A percentile compares a stretch with the other conserved stretches of the same genome.
These are phyloP conservation scores for Ormia ochracea DNA, from an alignment of 2,888 invertebrate genomes.

Conservation along the genomic window DNA sequence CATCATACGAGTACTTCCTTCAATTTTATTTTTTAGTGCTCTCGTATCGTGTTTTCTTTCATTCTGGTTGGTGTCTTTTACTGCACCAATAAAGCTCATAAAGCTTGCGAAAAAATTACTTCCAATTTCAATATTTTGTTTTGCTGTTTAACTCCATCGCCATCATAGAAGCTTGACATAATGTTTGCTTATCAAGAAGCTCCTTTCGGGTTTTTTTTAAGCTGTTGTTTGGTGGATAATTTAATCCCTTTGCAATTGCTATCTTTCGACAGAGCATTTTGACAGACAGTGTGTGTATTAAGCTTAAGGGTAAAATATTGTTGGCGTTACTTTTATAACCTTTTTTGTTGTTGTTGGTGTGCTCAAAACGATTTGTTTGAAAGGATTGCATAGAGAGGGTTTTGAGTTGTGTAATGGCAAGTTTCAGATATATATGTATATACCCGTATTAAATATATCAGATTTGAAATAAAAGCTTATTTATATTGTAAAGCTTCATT, in stretches of 20 bases:
- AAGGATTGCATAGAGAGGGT: no score
- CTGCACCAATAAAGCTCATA: constrained; percentile 2
- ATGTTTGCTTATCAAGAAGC: constrained; percentile 47
- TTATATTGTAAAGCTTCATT: no score
- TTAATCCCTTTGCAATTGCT: constrained; percentile 52
- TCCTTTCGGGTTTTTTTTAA: background rate
- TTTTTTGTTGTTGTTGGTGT: background rate
- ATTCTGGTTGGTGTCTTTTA: background rate
- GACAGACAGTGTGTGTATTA: background rate
- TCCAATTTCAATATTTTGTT: constrained; percentile 31
- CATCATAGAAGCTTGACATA: constrained; percentile 31
- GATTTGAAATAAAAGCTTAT: no score
- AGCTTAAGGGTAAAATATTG: background rate
- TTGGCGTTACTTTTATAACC: no score
- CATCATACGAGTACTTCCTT: background rate
- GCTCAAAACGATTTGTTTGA: no score
- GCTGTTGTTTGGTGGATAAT: background rate
- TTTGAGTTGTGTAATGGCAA: no score
- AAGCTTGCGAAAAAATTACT: constrained; percentile 17
- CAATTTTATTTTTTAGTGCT: background rate
- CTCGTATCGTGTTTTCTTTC: background rate
- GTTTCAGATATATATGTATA: no score
- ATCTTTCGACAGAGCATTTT: constrained; percentile 8
- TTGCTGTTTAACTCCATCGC: constrained; percentile 30
- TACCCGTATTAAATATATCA: no score